Evolutionary conservation across 2,113 vertebrate species (phyloP).

Genomic region (Vanacampus margaritifer): DNA sequence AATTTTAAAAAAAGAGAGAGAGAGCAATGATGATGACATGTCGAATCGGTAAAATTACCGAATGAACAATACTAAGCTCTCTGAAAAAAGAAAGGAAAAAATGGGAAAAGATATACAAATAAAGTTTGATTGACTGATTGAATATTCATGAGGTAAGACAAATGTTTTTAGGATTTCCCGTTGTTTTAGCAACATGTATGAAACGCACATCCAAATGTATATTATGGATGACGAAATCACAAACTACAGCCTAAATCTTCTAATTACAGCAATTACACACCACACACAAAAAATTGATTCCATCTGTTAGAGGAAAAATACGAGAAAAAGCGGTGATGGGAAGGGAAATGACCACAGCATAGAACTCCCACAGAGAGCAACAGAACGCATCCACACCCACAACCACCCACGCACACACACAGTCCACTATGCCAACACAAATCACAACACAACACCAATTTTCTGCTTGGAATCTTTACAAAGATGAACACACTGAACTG

Average conservation of each 20-base stretch:
- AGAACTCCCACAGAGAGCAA: slow-evolving; percentile 42
- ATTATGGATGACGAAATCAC: slow-evolving; percentile 1
- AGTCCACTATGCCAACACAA: slow-evolving; percentile 13
- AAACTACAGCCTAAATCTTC: slow-evolving; percentile 17
- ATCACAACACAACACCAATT: slow-evolving; percentile 19
- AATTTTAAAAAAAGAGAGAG: too few species aligned
- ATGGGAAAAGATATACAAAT: too few species aligned
- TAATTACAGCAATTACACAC: slow-evolving; percentile 36
- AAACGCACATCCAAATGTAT: slow-evolving; percentile 6
- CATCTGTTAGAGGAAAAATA: slow-evolving; percentile 27
- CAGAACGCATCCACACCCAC: slow-evolving; percentile 8
- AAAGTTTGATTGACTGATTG: too few species aligned
- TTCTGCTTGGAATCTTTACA: slow-evolving; percentile 1
- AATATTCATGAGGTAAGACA: slow-evolving; percentile 7
- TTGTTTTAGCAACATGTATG: neutral
- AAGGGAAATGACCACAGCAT: slow-evolving; percentile 44
- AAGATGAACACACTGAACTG: slow-evolving; percentile 15
- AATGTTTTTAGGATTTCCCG: neutral
- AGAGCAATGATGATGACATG: too few species aligned
- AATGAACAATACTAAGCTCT: too few species aligned
- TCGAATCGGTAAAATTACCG: too few species aligned
- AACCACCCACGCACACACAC: slow-evolving; percentile 13
- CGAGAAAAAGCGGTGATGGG: slow-evolving; percentile 9
- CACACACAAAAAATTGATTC: slow-evolving; percentile 11
- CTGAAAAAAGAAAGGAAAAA: too few species aligned